These are phyloP conservation scores for Phytoseiulus persimilis DNA, from an alignment of 2,888 invertebrate genomes.

Conservation along the genomic window DNA sequence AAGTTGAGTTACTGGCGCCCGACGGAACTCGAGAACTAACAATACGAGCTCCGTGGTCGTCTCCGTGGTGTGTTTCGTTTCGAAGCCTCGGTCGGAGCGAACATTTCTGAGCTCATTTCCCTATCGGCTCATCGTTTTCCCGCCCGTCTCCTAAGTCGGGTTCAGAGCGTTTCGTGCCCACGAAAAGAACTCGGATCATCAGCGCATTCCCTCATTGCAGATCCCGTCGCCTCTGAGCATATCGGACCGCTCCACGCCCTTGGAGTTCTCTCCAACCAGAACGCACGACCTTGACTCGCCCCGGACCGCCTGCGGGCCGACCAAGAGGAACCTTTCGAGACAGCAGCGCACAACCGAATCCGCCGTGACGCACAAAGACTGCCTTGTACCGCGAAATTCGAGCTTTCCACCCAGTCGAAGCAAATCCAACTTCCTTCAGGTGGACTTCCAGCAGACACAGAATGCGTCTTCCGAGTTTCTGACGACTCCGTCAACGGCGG, in stretches of 20 bases:
- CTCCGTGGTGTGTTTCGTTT: too few relatives aligned
- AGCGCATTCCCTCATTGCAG: neutral
- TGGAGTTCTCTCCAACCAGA: constrained; percentile 17
- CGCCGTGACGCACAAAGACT: constrained; percentile 5
- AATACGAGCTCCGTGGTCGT: too few relatives aligned
- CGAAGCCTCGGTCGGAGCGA: too few relatives aligned
- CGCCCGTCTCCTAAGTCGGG: too few relatives aligned
- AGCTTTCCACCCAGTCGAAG: neutral
- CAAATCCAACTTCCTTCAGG: neutral
- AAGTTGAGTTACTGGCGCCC: neutral
- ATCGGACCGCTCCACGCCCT: constrained; percentile 26
- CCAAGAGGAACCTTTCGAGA: neutral
- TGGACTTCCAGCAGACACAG: neutral
- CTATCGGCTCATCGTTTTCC: too few relatives aligned
- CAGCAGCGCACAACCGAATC: neutral
- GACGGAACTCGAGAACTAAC: too few relatives aligned
- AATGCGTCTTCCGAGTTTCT: neutral
- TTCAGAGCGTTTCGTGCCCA: too few relatives aligned
- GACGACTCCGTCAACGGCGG: neutral
- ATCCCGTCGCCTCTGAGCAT: constrained; percentile 29
- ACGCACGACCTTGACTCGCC: neutral
- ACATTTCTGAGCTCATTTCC: too few relatives aligned
- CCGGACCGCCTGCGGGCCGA: neutral
- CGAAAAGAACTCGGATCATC: neutral
- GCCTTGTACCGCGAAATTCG: neutral